Base-by-base conservation (phyloP, 2,113 vertebrate genomes). In the Protobothrops flavoviridis region DNA sequence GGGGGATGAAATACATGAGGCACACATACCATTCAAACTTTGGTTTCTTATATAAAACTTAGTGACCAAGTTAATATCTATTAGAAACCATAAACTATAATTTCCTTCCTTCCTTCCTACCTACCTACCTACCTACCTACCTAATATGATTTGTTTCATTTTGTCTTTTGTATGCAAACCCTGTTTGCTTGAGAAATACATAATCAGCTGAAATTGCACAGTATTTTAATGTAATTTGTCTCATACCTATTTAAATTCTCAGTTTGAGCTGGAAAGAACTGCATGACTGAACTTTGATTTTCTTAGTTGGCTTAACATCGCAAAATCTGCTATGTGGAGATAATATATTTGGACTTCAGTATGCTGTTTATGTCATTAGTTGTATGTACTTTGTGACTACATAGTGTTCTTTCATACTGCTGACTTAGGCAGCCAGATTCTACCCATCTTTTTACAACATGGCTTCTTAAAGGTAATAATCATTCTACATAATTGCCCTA, bases 311-410 rank as follows among this genome's bases (percentile, higher is more conserved):
- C 21, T 85, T 57, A 57, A 57, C 56, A 45, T 56, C 4, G 24
- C 23, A 57, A 57, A 21, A 56, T 59, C 24, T n/a, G 39, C 45
- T 55, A 59, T 45, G 26, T 21, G 29, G 57, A 45, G 74, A 86
- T 91, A 45, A 91, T 86, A 9, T 85, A 59, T 56, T 26, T 91
- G 81, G 81, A 91, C 91, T 91, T 91, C 52, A 85, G 24, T 55
- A 57, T 45, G 59, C n/a, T 48, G 74, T 56, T 57, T 85, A 24
- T 91, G 90, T 91, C 33, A 86, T 57, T 91, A 45, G n/a, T 29
- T 56, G 39, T 45, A 21, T 57, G 33, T 85, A 91, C 29, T 52
- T 74, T 33, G 21, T 85, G 90, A 12, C 21, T 26, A 13, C 13
- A 13, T 85, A 56, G 26, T 39, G 56, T 91, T 53, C 74, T 85